Percentiles rank a stretch among this genome's conserved stretches.
phyloP scores from a whole-genome alignment of 2,797 vertebrate species.

The Leptodactylus fallax region DNA sequence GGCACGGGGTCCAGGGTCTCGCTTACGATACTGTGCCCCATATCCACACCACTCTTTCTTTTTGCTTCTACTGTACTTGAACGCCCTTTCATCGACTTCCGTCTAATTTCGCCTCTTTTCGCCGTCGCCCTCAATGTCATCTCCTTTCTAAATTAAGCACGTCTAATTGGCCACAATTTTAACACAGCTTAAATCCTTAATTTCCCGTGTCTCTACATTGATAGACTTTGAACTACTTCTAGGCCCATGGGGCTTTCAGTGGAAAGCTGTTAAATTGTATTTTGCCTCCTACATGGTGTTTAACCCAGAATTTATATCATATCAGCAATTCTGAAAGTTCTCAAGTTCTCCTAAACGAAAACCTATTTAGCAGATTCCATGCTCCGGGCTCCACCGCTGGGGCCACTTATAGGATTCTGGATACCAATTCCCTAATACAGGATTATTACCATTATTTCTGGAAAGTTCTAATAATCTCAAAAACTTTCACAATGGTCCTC shows the following conservation, averaged over 20 bases:
- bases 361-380: background rate
- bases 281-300: background rate
- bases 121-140: slow-evolving; percentile 23
- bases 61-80: background rate
- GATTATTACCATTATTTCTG: background rate
- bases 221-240: slow-evolving; percentile 29
- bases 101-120: background rate
- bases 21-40: too few relatives aligned
- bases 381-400: background rate
- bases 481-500: background rate
- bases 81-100: background rate
- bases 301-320: slow-evolving; percentile 20
- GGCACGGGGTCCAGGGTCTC: too few relatives aligned
- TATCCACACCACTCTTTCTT: background rate
- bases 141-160: slow-evolving; percentile 20
- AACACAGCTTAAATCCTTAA: slow-evolving; percentile 29
- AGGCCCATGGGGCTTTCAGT: slow-evolving; percentile 7
- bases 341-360: background rate
- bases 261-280: background rate
- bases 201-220: slow-evolving; percentile 19
- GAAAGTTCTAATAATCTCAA: background rate
- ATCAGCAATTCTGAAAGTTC: background rate
- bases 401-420: background rate
- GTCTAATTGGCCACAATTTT: slow-evolving; percentile 28
- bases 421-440: background rate